These are phyloP conservation scores for Megastigmus dorsalis DNA, from an alignment of 2,888 invertebrate species.

Conservation along the genomic window DNA sequence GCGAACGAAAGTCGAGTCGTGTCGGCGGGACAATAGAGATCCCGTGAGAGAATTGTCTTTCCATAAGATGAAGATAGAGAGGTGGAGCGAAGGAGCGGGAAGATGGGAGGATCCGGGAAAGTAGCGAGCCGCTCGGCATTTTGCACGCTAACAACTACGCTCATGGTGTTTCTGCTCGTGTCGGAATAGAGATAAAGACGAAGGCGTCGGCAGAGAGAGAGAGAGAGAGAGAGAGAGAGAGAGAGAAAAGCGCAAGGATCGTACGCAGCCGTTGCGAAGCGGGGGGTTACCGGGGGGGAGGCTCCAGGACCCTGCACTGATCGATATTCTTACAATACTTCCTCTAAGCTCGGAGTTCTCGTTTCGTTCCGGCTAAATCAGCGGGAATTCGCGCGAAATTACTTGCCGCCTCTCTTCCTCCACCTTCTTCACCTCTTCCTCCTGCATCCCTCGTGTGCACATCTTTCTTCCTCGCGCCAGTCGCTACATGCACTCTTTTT, in stretches of 20 bases:
- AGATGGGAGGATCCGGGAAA: too few relatives aligned
- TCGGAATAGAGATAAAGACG: too few relatives aligned
- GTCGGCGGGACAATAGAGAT: too few relatives aligned
- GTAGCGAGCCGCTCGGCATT: too few relatives aligned
- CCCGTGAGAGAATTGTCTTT: too few relatives aligned
- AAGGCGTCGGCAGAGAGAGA: too few relatives aligned
- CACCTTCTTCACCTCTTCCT: background rate
- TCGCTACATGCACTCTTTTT: background rate
- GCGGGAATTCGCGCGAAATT: constrained; percentile 1
- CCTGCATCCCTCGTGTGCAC: background rate
- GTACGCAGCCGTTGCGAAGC: background rate
- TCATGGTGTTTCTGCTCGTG: too few relatives aligned
- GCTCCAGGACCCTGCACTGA: background rate
- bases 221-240: background rate
- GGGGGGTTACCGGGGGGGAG: background rate
- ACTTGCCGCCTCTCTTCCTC: background rate
- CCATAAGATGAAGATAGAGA: too few relatives aligned
- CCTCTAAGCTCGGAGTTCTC: too few relatives aligned
- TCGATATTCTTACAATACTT: constrained; percentile 21
- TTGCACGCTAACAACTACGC: too few relatives aligned
- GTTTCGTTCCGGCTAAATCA: constrained; percentile 5
- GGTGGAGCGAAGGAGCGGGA: too few relatives aligned
- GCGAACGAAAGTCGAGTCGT: too few relatives aligned
- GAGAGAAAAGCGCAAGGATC: background rate
- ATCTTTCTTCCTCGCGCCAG: background rate